phyloP scores from a whole-genome alignment of 2,113 vertebrate genomes.

The Thamnaconus septentrionalis region DNA sequence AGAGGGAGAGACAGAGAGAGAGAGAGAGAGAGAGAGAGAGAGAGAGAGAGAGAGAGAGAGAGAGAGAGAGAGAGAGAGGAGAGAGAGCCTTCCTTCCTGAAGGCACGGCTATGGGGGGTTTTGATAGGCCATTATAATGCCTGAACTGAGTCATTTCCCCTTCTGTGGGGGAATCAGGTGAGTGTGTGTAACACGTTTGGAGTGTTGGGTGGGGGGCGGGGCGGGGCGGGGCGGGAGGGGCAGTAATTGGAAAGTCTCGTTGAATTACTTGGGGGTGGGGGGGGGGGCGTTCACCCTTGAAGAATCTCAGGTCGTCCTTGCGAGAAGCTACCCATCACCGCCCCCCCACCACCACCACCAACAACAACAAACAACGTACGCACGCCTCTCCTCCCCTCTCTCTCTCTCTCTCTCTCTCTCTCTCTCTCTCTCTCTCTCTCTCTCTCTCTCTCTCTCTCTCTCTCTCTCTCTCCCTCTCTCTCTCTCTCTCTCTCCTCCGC shows the following conservation, averaged over 20 bases:
- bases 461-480: neutral
- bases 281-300: slow-evolving; percentile 69
- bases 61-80: too few relatives aligned
- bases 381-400: neutral
- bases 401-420: neutral
- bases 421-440: neutral
- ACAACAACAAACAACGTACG: slow-evolving; percentile 7
- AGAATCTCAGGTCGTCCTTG: slow-evolving; percentile 75
- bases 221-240: neutral
- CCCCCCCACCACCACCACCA: neutral
- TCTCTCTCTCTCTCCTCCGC: slow-evolving; percentile 14
- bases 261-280: slow-evolving; percentile 53
- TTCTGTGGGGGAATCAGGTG: slow-evolving; percentile 32
- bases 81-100: too few relatives aligned
- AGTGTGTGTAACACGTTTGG: slow-evolving; percentile 34
- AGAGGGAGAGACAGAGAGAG: too few relatives aligned
- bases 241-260: slow-evolving; percentile 50
- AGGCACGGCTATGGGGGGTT: too few relatives aligned
- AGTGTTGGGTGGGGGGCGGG: neutral
- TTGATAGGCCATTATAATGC: slow-evolving; percentile 12
- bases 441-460: neutral
- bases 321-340: slow-evolving; percentile 47
- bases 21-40: too few relatives aligned
- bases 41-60: too few relatives aligned
- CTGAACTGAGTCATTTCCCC: slow-evolving; percentile 30